Evolutionary conservation across 2,113 vertebrate species (phyloP).

Genomic region (Argyrosomus japonicus): DNA sequence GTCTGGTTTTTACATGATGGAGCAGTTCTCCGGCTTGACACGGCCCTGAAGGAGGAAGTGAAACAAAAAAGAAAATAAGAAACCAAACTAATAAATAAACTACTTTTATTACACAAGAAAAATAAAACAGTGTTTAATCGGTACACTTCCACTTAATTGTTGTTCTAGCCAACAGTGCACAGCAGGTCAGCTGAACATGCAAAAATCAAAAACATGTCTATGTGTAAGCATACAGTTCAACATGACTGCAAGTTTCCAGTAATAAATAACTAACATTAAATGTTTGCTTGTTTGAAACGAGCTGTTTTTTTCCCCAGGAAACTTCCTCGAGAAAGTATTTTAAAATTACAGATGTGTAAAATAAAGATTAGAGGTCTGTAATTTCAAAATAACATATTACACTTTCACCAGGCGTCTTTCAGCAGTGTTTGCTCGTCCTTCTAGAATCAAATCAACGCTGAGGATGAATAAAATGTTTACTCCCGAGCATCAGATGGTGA

Average conservation of each 20-base stretch:
- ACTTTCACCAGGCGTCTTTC: not conserved
- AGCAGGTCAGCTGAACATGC: not conserved
- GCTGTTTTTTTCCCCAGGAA: not conserved
- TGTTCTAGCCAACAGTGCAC: not conserved
- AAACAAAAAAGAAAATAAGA: not conserved
- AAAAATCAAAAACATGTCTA: too few species aligned
- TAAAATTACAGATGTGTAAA: not conserved
- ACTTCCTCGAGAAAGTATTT: not conserved
- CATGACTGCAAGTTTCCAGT: not conserved
- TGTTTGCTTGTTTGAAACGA: not conserved
- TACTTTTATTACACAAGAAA: not conserved
- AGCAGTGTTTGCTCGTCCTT: not conserved
- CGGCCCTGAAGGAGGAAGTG: constrained; percentile 68
- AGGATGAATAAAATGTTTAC: not conserved
- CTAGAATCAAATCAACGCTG: not conserved
- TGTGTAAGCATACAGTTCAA: not conserved
- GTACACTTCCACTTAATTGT: not conserved
- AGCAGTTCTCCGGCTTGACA: constrained; percentile 79
- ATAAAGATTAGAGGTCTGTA: not conserved
- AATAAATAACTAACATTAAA: not conserved
- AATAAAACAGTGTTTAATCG: not conserved
- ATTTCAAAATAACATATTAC: not conserved
- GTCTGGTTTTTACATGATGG: constrained; percentile 80
- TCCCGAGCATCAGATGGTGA: not conserved
- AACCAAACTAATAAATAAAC: not conserved